A percentile compares a stretch with the other conserved stretches of the same genome.
These are phyloP conservation scores for Stenoptilia bipunctidactyla DNA, from an alignment of 2,888 invertebrate species.

Conservation along the genomic window DNA sequence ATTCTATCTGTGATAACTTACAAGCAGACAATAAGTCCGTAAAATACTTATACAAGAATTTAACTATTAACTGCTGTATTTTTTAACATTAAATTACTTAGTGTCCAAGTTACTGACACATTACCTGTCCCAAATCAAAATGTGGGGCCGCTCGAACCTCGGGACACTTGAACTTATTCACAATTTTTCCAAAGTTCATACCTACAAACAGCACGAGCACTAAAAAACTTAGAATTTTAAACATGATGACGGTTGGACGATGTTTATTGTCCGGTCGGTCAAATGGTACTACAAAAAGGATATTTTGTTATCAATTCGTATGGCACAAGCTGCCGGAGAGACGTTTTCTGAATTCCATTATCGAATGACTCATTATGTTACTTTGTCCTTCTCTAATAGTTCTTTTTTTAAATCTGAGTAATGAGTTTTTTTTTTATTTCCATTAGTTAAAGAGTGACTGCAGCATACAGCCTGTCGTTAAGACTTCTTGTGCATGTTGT, in stretches of 20 bases:
- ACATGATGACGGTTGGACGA: conserved; percentile 11
- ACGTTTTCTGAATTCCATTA: conserved; percentile 57
- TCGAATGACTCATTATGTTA: conserved; percentile 35
- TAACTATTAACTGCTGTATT: no score
- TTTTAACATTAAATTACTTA: no score
- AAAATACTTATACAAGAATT: no score
- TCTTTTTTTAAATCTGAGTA: not conserved
- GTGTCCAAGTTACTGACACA: no score
- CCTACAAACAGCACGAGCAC: conserved; percentile 22
- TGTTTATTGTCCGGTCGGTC: conserved; percentile 37
- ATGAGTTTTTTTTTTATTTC: not conserved
- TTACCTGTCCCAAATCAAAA: conserved; percentile 81
- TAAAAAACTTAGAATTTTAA: conserved; percentile 14
- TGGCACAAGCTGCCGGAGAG: conserved; percentile 45
- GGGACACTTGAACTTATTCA: conserved; percentile 80
- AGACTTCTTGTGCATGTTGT: no score
- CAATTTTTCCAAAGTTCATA: conserved; percentile 33
- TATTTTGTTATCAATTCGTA: conserved; percentile 58
- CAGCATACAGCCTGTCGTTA: no score
- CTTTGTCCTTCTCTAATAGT: not conserved
- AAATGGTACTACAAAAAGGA: conserved; percentile 52
- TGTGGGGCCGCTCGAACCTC: conserved; percentile 84
- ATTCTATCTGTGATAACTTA: no score
- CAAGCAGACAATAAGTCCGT: no score
- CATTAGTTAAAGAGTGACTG: not conserved